Base-by-base conservation (phyloP, 2,797 vertebrate species). In the Muraenolepis orangiensis region DNA sequence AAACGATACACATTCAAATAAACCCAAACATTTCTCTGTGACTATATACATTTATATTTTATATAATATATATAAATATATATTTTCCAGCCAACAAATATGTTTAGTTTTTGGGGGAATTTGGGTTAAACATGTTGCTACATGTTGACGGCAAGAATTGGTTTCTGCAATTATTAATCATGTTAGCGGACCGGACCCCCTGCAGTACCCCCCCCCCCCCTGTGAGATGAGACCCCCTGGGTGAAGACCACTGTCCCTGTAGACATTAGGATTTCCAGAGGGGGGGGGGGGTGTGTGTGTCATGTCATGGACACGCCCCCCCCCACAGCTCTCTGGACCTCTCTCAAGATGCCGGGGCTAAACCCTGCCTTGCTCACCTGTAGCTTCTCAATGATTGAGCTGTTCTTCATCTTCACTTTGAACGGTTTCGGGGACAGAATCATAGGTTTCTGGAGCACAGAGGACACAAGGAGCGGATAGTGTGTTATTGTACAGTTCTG, bases 351-450 rank as follows among this genome's bases (percentile, higher is more conserved):
- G 20, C 16, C 6, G 42, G 14, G 6, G 8, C 16, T 1, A 57
- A 57, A n/a, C 51, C 51, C 51, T 57, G 51, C 51, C 7, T 57
- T 20, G 5, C 80, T 20, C 64, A 94, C 93, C 92, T 95, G 93
- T 38, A 95, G 87, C 73, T 91, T 93, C 74, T 91, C 93, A 11
- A 94, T 91, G 74, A 92, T 71, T 14, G 90, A 46, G 0, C 91
- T 92, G 85, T 80, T 93, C 86, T 86, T 93, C 75, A 84, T 76
- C 81, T 90, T 92, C 57, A 86, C 75, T 76, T 90, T 93, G 6
- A 89, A 76, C n/a, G 87, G 88, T 40, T 84, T 85, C 42, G 88
- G 72, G 29, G 87, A 81, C 46, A 83, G 31, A 32, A 42, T 29
- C 0, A 26, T 18, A 0, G 81, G 68, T 85, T 89, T 93, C 93